These are phyloP conservation scores for Castor canadensis DNA, from an alignment of 2,113 vertebrate genomes.

Conservation along the genomic window DNA sequence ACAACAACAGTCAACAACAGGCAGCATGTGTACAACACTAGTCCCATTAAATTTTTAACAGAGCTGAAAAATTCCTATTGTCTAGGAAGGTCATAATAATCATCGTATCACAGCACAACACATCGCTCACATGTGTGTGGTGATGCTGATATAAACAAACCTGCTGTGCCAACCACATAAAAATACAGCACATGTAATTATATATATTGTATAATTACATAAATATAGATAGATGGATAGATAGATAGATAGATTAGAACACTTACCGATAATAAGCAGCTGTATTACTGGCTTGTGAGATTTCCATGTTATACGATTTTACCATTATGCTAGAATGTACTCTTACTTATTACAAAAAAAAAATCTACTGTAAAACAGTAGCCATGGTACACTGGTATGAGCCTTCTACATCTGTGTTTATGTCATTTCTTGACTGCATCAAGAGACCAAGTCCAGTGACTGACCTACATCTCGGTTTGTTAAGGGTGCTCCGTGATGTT, in stretches of 20 bases:
- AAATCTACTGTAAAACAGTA: background rate
- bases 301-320: too few relatives aligned
- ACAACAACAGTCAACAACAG: background rate
- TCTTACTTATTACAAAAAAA: background rate
- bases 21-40: too few relatives aligned
- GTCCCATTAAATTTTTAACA: background rate
- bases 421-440: background rate
- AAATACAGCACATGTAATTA: background rate
- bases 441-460: background rate
- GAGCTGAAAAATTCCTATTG: background rate
- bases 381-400: background rate
- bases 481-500: background rate
- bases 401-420: background rate
- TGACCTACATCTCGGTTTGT: background rate
- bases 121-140: too few relatives aligned
- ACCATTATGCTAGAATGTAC: background rate
- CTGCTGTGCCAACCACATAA: background rate
- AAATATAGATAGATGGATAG: too few relatives aligned
- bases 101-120: background rate
- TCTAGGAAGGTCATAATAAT: too few relatives aligned
- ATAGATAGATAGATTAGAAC: too few relatives aligned
- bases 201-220: background rate
- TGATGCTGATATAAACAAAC: too few relatives aligned
- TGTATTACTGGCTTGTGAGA: background rate
- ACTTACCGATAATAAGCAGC: background rate